Base-by-base conservation (phyloP, 2,113 vertebrate genomes). In the Chionis minor region DNA sequence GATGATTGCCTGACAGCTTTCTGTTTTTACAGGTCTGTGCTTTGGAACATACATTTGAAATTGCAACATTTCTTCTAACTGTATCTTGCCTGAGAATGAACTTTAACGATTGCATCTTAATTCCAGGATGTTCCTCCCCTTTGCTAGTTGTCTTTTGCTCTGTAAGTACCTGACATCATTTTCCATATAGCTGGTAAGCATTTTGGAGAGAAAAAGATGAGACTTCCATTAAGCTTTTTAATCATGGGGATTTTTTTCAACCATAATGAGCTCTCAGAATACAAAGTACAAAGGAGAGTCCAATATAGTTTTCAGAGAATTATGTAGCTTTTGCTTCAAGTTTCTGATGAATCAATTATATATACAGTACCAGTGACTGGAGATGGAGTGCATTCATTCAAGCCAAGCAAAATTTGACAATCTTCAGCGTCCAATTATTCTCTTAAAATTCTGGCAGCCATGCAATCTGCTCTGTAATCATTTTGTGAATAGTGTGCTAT, bases 1-100 rank as follows among this genome's bases (percentile, higher is more conserved):
- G 21, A 32, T 54, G n/a, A 83, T 78, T 92, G 33, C 27, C 32
- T 92, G 55, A 7, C 44, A 80, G 30, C 54, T 81, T 72, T 69
- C 79, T 92, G 35, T 9, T 85, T 93, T 85, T 62, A 58, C 30
- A 69, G 9, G 49, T 35, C 35, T 51, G 22, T 51, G 49, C 49
- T 93, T 95, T 77, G 82, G 81, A 90, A 78, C 21, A 66, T 33
- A 70, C 7, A 12, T 78, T 80, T 84, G 45, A 94, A 94, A 89
- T 74, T 8, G 8, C 32, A 71, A 7, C 12, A 33, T 67, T 91
- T 79, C n/a, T 71, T 81, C n/a, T 77, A 92, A 83, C 16, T 58
- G 55, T 28, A 62, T 70, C 45, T 73, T 91, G 33, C 11, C 42
- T 73, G 51, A 78, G 58, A 94, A 83, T 19, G 8, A 92, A 55